These are phyloP conservation scores for Solen grandis DNA, from an alignment of 1,140 invertebrate genomes.

Conservation along the genomic window DNA sequence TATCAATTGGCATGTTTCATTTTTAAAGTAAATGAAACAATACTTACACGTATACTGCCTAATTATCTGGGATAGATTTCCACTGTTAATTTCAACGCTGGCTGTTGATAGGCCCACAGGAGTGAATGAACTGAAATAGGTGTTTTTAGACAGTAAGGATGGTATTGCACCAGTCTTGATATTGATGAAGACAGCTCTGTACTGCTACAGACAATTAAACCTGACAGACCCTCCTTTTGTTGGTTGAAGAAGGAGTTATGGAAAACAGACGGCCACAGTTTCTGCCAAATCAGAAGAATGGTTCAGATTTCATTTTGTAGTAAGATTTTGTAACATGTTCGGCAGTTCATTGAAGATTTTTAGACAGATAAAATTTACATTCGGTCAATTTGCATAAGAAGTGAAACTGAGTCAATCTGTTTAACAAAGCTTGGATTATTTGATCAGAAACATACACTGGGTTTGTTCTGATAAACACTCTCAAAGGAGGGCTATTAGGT, in stretches of 20 bases:
- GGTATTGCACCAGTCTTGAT: background rate
- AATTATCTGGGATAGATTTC: too few species aligned
- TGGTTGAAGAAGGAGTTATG: background rate
- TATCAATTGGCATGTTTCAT: too few species aligned
- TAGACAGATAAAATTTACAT: too few species aligned
- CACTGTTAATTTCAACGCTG: background rate
- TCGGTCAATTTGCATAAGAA: too few species aligned
- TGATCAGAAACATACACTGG: too few species aligned
- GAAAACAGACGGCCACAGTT: conserved; percentile 1
- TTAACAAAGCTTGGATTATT: too few species aligned
- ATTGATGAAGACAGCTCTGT: background rate
- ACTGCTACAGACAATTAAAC: background rate
- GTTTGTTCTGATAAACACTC: too few species aligned
- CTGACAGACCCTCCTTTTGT: background rate
- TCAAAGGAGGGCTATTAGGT: too few species aligned
- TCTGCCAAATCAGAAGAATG: background rate
- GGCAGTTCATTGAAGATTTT: conserved; percentile 15
- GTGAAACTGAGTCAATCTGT: too few species aligned
- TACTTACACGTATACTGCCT: too few species aligned
- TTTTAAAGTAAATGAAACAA: too few species aligned
- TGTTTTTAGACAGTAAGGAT: background rate
- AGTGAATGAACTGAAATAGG: too few species aligned
- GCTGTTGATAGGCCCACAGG: background rate
- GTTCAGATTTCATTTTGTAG: background rate
- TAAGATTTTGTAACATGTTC: background rate